These are phyloP conservation scores for Sebastes matsubarae DNA, from an alignment of 2,797 vertebrate species.

Conservation along the genomic window DNA sequence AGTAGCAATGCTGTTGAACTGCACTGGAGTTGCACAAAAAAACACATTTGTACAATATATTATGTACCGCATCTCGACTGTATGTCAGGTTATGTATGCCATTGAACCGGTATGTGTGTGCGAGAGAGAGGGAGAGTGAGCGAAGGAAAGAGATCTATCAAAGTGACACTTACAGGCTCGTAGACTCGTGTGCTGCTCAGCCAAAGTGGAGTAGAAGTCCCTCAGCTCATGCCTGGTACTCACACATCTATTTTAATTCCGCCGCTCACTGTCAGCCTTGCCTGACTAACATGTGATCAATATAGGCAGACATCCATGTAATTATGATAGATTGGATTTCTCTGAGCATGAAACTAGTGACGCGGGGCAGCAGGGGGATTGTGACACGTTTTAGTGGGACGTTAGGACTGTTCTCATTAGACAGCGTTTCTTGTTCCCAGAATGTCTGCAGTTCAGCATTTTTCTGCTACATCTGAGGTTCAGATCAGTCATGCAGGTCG, in stretches of 20 bases:
- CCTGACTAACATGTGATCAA: conserved; percentile 81
- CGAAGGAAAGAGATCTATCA: conserved; percentile 66
- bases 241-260: conserved; percentile 80
- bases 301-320: conserved; percentile 78
- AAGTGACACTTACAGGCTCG: conserved; percentile 71
- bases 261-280: conserved; percentile 74
- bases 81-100: conserved; percentile 25
- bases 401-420: conserved; percentile 63
- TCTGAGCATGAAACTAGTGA: conserved; percentile 67
- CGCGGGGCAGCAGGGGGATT: conserved; percentile 31
- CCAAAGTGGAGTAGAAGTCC: conserved; percentile 72
- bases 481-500: not conserved
- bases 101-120: conserved; percentile 15
- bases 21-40: not conserved
- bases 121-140: not conserved
- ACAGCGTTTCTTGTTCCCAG: not conserved
- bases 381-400: conserved; percentile 62
- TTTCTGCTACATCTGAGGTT: not conserved
- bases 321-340: conserved; percentile 81
- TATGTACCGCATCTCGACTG: conserved; percentile 1
- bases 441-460: not conserved
- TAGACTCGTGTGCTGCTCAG: conserved; percentile 62
- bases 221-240: conserved; percentile 59
- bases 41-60: not conserved
- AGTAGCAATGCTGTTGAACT: not conserved